Evolutionary conservation across 2,888 invertebrate species (phyloP), one percentile per base, ranked within the genome.

Genomic region (Erebia palarica): DNA sequence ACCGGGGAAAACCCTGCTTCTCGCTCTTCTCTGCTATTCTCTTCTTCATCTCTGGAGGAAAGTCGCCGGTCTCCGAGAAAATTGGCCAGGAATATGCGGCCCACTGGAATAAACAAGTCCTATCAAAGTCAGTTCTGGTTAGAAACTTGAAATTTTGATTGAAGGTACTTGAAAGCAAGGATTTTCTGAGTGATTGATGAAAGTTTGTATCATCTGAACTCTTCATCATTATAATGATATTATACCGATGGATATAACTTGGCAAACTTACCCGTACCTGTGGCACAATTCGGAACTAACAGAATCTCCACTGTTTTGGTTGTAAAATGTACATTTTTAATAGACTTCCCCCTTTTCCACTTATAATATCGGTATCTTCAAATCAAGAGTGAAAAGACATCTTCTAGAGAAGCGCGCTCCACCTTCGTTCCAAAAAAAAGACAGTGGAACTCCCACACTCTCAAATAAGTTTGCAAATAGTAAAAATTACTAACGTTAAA

Each of bases 231-330:
- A 36, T 36, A 7, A 7, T 36, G 36, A 7, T 36, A 36, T 10
- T 47, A 14, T 96, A 91, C 3, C 94, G 36, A 36, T 36, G 36
- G 36, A 36, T 36, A 36, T 36, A 36, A 7, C 36, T 36, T 36
- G 36, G 36, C 36, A 36, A 36, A 36, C 7, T 7, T 36, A 36
- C 7, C 3, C 27, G 4, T 27, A 4, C 36, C 5, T 36, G 36
- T 36, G 36, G 36, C 7, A 36, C 36, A 36, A 36, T 36, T 36
- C 36, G 7, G 36, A 36, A 36, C 7, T 36, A 36, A 0, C 7
- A 36, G 36, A 36, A 36, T 36, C 36, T 36, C 0, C 36, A 36
- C 36, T 7, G 36, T 7, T 0, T 36, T 36, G 36, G 7, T 36
- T 7, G 5, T 36, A 36, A 36, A 36, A 36, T 36, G 36, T 36